phyloP scores from a whole-genome alignment of 2,888 invertebrate species.

The Lasioglossum marginatum region DNA sequence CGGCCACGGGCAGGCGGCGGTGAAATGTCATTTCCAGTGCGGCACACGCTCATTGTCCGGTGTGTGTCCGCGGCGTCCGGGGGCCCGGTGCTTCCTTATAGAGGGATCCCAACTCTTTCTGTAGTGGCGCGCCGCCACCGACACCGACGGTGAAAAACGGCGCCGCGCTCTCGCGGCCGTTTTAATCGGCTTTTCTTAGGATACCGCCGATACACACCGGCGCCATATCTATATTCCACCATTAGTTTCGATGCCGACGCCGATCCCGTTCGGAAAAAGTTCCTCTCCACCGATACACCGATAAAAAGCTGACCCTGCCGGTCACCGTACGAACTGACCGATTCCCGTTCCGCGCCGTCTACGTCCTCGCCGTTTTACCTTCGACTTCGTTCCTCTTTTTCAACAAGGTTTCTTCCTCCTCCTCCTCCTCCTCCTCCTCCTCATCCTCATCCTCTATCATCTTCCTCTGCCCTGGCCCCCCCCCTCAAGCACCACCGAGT shows the following conservation, averaged over 20 bases:
- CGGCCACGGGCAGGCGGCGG: conserved; percentile 59
- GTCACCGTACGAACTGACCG: conserved; percentile 16
- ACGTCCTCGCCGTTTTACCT: conserved; percentile 6
- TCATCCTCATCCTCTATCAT: neutral
- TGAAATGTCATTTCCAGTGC: conserved; percentile 80
- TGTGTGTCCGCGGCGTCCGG: conserved; percentile 28
- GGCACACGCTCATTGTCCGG: conserved; percentile 80
- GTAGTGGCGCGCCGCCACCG: conserved; percentile 53
- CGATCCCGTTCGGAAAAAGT: conserved; percentile 55
- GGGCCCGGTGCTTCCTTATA: conserved; percentile 73
- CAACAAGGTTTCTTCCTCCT: conserved; percentile 3
- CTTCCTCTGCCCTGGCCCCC: neutral
- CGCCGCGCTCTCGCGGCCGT: conserved; percentile 64
- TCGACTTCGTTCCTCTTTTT: conserved; percentile 32
- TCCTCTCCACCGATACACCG: conserved; percentile 28
- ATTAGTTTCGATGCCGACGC: conserved; percentile 72
- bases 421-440: neutral
- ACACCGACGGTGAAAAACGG: conserved; percentile 80
- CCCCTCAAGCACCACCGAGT: neutral
- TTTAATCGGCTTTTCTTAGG: conserved; percentile 75
- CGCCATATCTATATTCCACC: conserved; percentile 75
- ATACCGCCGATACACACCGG: conserved; percentile 51
- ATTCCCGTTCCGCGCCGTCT: conserved; percentile 34
- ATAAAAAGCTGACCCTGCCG: conserved; percentile 19
- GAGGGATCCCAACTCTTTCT: conserved; percentile 62